Conservation (phyloP, 2,113 vertebrate genomes). For the Leucopsar rothschildi region DNA sequence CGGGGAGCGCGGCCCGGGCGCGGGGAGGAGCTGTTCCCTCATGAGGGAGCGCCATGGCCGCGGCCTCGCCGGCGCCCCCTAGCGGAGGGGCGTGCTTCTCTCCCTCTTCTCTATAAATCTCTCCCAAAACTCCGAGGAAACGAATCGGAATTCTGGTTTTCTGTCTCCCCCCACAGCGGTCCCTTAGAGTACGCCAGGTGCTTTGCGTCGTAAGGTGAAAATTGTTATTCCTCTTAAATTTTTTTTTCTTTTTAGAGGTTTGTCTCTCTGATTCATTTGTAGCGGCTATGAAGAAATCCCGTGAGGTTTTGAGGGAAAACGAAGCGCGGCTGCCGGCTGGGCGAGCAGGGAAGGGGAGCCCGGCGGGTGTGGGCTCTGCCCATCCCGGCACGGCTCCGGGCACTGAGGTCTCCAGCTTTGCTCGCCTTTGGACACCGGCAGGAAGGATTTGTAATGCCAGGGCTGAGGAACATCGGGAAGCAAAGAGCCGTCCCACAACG, state of each 20-base stretch:
- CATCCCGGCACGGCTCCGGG: background rate
- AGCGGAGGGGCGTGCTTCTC: rapidly evolving
- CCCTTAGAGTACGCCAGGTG: background rate
- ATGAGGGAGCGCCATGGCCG: background rate
- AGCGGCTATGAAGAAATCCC: background rate
- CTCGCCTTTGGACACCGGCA: background rate
- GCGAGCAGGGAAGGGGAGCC: background rate
- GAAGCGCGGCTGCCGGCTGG: background rate
- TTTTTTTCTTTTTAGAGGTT: background rate
- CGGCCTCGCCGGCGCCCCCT: background rate
- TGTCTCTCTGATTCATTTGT: background rate
- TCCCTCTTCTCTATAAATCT: rapidly evolving
- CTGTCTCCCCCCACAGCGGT: background rate
- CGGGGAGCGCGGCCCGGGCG: too few species aligned
- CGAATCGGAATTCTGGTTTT: background rate
- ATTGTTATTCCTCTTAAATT: background rate
- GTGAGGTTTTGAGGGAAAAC: background rate
- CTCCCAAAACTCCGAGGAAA: background rate
- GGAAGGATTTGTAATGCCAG: background rate
- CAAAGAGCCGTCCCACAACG: background rate
- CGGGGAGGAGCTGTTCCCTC: rapidly evolving
- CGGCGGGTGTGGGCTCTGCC: background rate
- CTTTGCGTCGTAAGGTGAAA: background rate
- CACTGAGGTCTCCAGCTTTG: too few species aligned
- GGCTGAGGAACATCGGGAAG: background rate